A percentile compares a stretch with the other conserved stretches of the same genome.
Conservation (phyloP, 2,888 invertebrate species). For the Microchrysa polita region DNA sequence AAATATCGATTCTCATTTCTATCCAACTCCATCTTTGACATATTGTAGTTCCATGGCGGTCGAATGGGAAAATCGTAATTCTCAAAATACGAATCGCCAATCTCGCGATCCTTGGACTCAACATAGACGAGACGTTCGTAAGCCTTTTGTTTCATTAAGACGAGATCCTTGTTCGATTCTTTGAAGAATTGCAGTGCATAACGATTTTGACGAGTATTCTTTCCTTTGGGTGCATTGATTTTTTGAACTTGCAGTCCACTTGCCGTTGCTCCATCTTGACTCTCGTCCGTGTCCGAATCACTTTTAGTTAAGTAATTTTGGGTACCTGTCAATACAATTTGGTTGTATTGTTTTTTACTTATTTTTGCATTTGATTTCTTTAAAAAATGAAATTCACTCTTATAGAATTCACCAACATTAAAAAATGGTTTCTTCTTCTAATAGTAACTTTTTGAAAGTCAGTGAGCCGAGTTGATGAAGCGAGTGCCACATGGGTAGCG, state of each 20-base stretch:
- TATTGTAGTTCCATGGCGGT: conserved; percentile 84
- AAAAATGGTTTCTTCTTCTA: too few relatives aligned
- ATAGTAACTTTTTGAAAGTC: too few relatives aligned
- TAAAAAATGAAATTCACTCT: too few relatives aligned
- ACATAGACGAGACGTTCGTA: conserved; percentile 68
- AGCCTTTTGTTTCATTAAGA: conserved; percentile 73
- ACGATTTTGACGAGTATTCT: conserved; percentile 76
- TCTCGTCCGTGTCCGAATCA: conserved; percentile 19
- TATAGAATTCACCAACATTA: too few relatives aligned
- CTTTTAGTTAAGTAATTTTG: not conserved
- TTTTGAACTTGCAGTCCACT: conserved; percentile 53
- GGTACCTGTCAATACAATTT: not conserved
- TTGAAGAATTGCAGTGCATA: conserved; percentile 86
- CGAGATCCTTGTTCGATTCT: conserved; percentile 80
- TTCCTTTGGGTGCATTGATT: conserved; percentile 64
- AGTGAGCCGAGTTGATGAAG: too few relatives aligned
- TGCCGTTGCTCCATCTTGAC: conserved; percentile 25
- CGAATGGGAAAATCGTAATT: conserved; percentile 83
- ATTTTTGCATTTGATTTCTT: too few relatives aligned
- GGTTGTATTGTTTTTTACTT: too few relatives aligned
- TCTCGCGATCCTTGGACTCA: conserved; percentile 73
- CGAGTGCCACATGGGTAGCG: too few relatives aligned
- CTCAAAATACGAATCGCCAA: conserved; percentile 73
- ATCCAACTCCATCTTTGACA: conserved; percentile 78
- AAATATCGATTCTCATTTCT: conserved; percentile 86